Evolutionary conservation across 2,797 vertebrate species (phyloP).

Genomic region (Novumbra hubbsi): DNA sequence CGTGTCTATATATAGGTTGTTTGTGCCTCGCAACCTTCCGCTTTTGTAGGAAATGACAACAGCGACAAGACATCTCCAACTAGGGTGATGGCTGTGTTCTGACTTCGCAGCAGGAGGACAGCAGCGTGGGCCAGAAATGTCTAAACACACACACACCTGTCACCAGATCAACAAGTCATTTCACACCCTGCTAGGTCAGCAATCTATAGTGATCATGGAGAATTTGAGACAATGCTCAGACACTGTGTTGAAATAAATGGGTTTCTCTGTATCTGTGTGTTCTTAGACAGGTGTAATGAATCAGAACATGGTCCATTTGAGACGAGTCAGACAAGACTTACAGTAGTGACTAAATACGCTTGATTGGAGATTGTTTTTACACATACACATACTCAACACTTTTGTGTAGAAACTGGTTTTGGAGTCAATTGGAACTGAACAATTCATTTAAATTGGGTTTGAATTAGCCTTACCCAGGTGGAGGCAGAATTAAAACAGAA

Average conservation of each 20-base stretch:
- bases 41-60: not conserved
- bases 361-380: not conserved
- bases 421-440: no score
- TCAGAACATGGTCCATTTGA: not conserved
- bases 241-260: not conserved
- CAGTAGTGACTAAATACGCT: not conserved
- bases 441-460: no score
- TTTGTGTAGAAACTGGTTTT: not conserved
- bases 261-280: conserved; percentile 6
- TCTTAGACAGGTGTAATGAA: not conserved
- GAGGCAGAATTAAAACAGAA: no score
- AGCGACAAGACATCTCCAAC: not conserved
- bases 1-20: not conserved
- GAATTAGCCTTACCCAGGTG: no score
- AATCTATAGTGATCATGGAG: conserved; percentile 52
- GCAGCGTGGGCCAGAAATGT: not conserved
- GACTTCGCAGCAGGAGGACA: not conserved
- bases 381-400: not conserved
- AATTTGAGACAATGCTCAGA: not conserved
- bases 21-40: not conserved
- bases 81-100: not conserved
- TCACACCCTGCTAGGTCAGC: conserved; percentile 43
- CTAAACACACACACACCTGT: not conserved
- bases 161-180: conserved; percentile 34
- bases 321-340: not conserved